Conservation (phyloP, 2,888 invertebrate genomes). For the Entomobrya proxima region DNA sequence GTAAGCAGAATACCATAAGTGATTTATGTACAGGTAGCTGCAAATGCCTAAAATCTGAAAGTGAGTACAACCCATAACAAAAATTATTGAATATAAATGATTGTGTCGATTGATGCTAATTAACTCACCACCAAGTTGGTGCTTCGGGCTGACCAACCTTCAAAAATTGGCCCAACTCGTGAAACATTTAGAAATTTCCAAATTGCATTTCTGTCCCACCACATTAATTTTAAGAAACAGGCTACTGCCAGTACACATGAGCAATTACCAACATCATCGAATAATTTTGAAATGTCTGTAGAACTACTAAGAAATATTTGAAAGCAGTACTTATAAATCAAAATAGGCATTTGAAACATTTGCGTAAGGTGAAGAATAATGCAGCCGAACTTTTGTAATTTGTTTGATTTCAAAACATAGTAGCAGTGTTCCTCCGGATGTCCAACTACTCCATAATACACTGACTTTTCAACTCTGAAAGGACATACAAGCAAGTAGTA, state of each 20-base stretch:
- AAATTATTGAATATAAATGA: not conserved
- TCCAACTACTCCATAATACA: not conserved
- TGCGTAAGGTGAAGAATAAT: not conserved
- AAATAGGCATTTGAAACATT: not conserved
- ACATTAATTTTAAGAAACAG: not conserved
- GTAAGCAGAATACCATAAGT: too few relatives aligned
- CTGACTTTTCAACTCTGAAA: not conserved
- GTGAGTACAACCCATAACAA: not conserved
- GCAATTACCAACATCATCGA: not conserved
- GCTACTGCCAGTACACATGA: not conserved
- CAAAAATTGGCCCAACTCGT: not conserved
- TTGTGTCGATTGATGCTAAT: not conserved
- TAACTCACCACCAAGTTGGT: not conserved
- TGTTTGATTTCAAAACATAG: not conserved
- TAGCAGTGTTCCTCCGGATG: not conserved
- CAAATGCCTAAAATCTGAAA: too few relatives aligned
- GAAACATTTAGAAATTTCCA: not conserved
- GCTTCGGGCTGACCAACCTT: not conserved
- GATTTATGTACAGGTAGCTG: too few relatives aligned
- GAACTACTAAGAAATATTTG: not conserved
- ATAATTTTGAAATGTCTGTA: not conserved
- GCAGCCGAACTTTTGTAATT: not conserved
- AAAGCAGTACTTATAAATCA: not conserved
- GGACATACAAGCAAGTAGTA: not conserved
- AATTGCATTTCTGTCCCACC: not conserved